A percentile compares a stretch with the other conserved stretches of the same genome.
Evolutionary conservation across 1,140 invertebrate species (phyloP).

Genomic region (Drosophila miranda): DNA sequence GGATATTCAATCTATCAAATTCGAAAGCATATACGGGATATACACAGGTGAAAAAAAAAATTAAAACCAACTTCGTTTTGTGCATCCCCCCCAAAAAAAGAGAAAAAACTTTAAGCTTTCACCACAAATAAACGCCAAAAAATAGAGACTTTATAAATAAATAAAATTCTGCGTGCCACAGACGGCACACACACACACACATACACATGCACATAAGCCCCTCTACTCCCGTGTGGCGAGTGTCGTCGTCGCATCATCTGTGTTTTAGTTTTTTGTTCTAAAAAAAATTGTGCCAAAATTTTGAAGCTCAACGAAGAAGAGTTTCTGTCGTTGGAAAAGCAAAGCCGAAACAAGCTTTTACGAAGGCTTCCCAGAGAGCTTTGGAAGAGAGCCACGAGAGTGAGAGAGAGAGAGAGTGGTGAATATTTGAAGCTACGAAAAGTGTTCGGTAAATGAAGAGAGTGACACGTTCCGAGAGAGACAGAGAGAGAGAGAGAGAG

Average conservation of each 20-base stretch:
- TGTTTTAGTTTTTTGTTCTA: constrained; percentile 59
- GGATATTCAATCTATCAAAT: constrained; percentile 65
- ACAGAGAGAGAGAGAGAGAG: too few species aligned
- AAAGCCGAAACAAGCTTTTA: constrained; percentile 11
- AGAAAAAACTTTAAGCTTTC: constrained; percentile 38
- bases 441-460: too few species aligned
- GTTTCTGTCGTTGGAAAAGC: constrained; percentile 4
- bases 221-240: not conserved
- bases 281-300: constrained; percentile 59
- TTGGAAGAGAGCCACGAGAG: constrained; percentile 7
- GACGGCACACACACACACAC: constrained; percentile 16
- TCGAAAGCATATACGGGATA: constrained; percentile 17
- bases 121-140: constrained; percentile 25
- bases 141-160: constrained; percentile 66
- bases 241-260: constrained; percentile 42
- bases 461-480: too few species aligned
- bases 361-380: constrained; percentile 48
- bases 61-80: constrained; percentile 36
- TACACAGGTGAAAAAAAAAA: constrained; percentile 27
- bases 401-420: constrained; percentile 35
- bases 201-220: not conserved
- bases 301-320: constrained; percentile 17
- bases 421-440: constrained; percentile 6
- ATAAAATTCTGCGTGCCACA: constrained; percentile 67
- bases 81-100: constrained; percentile 3